Conservation (phyloP, 1,140 invertebrate species). For the Paraescarpia echinospica region DNA sequence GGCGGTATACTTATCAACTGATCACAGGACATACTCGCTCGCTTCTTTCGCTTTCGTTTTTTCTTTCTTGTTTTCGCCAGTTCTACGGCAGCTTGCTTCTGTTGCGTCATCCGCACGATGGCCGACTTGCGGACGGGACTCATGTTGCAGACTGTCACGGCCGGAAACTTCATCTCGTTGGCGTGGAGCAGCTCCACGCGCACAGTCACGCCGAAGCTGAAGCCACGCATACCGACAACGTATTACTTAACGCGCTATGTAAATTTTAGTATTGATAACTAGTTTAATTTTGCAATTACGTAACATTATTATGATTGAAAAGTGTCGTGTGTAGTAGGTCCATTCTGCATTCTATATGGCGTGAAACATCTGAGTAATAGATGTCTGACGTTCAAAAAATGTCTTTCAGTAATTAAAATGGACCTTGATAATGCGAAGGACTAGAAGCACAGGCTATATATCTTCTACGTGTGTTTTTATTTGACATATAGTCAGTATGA, state of each 20-base stretch:
- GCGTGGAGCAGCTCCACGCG: neutral
- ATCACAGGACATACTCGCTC: neutral
- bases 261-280: neutral
- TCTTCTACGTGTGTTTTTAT: too few relatives aligned
- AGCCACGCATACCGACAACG: neutral
- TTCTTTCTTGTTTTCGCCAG: neutral
- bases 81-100: neutral
- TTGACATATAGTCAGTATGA: too few relatives aligned
- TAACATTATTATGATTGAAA: too few relatives aligned
- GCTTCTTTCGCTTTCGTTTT: conserved; percentile 6
- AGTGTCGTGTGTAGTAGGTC: neutral
- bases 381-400: too few relatives aligned
- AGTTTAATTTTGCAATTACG: neutral
- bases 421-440: too few relatives aligned
- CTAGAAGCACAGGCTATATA: too few relatives aligned
- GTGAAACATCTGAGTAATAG: too few relatives aligned
- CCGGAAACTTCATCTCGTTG: conserved; percentile 23
- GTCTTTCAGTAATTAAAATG: too few relatives aligned
- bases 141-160: conserved; percentile 30
- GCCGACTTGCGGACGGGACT: conserved; percentile 26
- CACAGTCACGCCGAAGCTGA: conserved; percentile 14
- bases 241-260: neutral
- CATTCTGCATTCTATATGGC: too few relatives aligned
- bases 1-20: too few relatives aligned
- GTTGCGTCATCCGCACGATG: neutral